Percentiles rank a stretch among this genome's conserved stretches.
phyloP scores from a whole-genome alignment of 2,888 invertebrate species.

The Bedellia somnulentella region DNA sequence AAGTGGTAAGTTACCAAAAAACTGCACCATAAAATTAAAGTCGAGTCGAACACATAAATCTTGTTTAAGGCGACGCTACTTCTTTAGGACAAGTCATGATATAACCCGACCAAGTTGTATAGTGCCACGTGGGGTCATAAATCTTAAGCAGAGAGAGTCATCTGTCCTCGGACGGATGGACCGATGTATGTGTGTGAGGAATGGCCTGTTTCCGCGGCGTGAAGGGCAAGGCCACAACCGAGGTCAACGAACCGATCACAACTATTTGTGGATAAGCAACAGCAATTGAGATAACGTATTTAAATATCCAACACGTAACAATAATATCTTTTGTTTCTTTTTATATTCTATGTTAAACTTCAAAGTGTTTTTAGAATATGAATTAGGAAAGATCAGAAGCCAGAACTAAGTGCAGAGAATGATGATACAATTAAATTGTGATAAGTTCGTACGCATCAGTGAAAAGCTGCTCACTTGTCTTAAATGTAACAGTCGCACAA shows the following conservation, averaged over 20 bases:
- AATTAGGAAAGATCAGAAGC: too few relatives aligned
- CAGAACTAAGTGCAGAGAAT: too few relatives aligned
- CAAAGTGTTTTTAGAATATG: too few relatives aligned
- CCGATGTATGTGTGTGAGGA: conserved; percentile 17
- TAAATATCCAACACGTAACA: too few relatives aligned
- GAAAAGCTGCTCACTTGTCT: too few relatives aligned
- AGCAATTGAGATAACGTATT: conserved; percentile 3
- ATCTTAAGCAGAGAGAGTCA: conserved; percentile 10
- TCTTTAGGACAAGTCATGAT: conserved; percentile 1
- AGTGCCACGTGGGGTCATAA: conserved; percentile 11
- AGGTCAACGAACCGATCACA: conserved; percentile 27
- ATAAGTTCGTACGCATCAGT: too few relatives aligned
- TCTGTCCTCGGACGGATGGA: conserved; percentile 10
- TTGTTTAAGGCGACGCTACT: conserved; percentile 2
- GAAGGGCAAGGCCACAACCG: conserved; percentile 48
- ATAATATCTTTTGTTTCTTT: too few relatives aligned
- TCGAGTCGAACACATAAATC: conserved; percentile 5
- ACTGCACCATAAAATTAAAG: conserved; percentile 4
- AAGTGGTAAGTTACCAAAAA: too few relatives aligned
- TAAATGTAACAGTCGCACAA: too few relatives aligned
- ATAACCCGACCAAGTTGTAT: conserved; percentile 10
- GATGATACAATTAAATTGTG: too few relatives aligned
- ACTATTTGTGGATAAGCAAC: conserved; percentile 32
- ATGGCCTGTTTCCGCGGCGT: conserved; percentile 22
- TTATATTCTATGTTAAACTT: too few relatives aligned